Evolutionary conservation across 2,113 vertebrate species (phyloP).

Genomic region (Silurus glanis): DNA sequence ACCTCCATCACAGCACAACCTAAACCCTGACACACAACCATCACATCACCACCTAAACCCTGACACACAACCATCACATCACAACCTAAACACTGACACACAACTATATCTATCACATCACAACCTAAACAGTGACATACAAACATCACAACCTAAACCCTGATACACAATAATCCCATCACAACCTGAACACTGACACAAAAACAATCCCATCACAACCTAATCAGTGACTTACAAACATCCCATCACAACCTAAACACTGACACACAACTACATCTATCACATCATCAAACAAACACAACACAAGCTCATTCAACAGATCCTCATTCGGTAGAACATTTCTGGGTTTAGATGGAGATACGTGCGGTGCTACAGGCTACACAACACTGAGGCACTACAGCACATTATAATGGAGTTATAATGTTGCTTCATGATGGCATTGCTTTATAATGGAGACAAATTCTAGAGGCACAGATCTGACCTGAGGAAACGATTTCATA

Average conservation of each 20-base stretch:
- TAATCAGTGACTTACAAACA: background rate
- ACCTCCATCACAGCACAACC: conserved; percentile 2
- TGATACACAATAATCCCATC: background rate
- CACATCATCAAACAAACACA: background rate
- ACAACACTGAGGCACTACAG: background rate
- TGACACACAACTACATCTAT: background rate
- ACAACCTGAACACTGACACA: background rate
- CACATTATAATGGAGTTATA: background rate
- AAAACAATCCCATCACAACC: background rate
- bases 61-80: background rate
- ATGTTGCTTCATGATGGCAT: background rate
- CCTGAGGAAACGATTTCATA: conserved; percentile 1
- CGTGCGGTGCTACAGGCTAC: background rate
- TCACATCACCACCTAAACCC: background rate
- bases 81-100: background rate
- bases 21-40: background rate
- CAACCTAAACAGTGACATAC: background rate
- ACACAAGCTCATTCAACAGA: background rate
- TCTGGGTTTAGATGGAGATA: background rate
- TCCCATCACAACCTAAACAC: background rate
- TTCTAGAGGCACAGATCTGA: background rate
- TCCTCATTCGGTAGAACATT: background rate
- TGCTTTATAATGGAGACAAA: conserved; percentile 8
- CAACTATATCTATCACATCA: background rate
- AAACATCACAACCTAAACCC: background rate